Evolutionary conservation across 2,113 vertebrate genomes (phyloP), one percentile per base, ranked within the genome.

Genomic region (Alaudala cheleensis): DNA sequence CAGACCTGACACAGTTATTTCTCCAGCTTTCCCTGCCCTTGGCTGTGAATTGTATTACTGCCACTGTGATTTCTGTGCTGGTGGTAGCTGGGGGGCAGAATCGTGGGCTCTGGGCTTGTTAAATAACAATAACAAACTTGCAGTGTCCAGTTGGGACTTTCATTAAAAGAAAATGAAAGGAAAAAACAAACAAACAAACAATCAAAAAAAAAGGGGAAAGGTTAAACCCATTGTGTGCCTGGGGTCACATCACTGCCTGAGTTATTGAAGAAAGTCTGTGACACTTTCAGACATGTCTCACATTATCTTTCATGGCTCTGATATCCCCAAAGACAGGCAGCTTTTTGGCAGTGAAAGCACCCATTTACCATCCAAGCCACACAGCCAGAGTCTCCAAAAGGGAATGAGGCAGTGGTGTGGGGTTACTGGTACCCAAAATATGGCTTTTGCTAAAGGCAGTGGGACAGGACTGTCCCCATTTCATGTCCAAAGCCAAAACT

Each of bases 1-100:
- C 12, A 45, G 40, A 50, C 77, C 90, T 56, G 58, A 44, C 82
- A 62, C 57, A 40, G 14, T 69, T 45, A 28, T 54, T 78, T 76
- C 51, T 79, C 51, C 53, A 81, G 83, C 58, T 84, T 84, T 84
- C 70, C 42, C 57, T 90, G 65, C 88, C 88, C 56, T 65, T 47
- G 62, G 79, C 89, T 56, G 40, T 22, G 71, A 81, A 72, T 86
- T 82, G 37, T 54, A 58, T 92, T 67, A 45, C 11, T 56, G 50
- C 56, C 42, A 20, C 76, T 44, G 25, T 51, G 60, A 61, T 82
- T 85, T 77, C 65, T 80, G 6, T 25, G 33, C 78, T 89, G 34
- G 19, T 45, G 49, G 34, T 64, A 37, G 42, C 67, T 81, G 62
- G 69, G 33, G 85, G 74, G 34, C 44, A 69, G 79, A 88, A 42